Base-by-base conservation (phyloP, 2,113 vertebrate genomes). In the Heptranchias perlo region DNA sequence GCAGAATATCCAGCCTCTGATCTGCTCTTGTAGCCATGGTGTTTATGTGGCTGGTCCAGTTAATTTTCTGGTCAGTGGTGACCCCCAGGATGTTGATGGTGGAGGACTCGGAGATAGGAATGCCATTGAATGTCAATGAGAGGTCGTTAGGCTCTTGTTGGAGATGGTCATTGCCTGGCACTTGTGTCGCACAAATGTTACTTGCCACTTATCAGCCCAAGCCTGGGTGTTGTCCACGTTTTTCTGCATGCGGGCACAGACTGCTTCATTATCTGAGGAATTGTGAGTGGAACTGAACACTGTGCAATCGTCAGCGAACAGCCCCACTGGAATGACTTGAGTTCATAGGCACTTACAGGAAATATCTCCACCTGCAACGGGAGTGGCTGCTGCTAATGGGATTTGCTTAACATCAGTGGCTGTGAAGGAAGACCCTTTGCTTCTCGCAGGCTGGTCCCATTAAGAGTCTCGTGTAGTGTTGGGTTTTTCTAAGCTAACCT, bases 271-370 rank as follows among this genome's bases (percentile, higher is more conserved):
- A 10, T 73, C 23, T 73, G 67, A 35, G 67, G 67, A 86, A 6
- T 31, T 76, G 69, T 4, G 23, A 67, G 21, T 44, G 8, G 16
- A 3, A n/a, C 58, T 39, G 31, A 16, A 44, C 39, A 23, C 67
- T 35, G 49, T 54, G 39, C 25, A 58, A 5, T n/a, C 31, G 21
- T 31, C 54, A 16, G 54, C 6, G 13, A 52, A 1, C 35, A 21
- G 14, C 16, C 28, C 14, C 16, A 1, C 89, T 62, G 89, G 89
- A 93, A 93, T 39, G 58, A 93, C 35, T 62, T 18, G 89, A 93
- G 58, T 62, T 93, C 35, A 16, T 93, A 92, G 89, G 89, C 89
- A 92, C 89, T 92, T 62, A 93, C 89, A 62, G 35, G 54, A 18
- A 93, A 8, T 14, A 14, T 91, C 52, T 4, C 35, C 25, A 14